Evolutionary conservation across 2,113 vertebrate genomes (phyloP).

Genomic region (Pterophyllum scalare): DNA sequence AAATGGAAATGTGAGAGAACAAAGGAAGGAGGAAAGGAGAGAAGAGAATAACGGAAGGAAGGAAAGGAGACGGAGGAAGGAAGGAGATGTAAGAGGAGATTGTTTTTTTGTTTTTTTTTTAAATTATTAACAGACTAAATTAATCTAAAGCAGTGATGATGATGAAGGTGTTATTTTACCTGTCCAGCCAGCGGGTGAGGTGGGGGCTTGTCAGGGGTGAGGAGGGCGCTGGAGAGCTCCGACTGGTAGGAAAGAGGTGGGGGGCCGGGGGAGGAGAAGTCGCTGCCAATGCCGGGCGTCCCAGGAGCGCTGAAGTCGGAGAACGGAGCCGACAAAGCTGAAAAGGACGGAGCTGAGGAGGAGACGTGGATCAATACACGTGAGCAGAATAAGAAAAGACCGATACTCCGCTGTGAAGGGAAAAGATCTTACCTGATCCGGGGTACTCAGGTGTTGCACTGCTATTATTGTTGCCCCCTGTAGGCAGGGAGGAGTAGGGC

Average conservation of each 20-base stretch:
- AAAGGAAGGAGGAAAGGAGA: not conserved
- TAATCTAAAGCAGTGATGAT: not conserved
- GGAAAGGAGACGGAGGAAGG: not conserved
- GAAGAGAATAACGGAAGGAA: no score
- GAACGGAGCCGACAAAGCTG: conserved; percentile 78
- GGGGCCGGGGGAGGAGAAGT: conserved; percentile 82
- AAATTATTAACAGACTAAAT: not conserved
- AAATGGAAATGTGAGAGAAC: not conserved
- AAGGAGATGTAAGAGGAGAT: not conserved
- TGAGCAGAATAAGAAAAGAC: not conserved
- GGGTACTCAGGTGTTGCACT: conserved; percentile 78
- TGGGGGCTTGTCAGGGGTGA: conserved; percentile 82
- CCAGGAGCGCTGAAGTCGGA: conserved; percentile 84
- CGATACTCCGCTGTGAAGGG: not conserved
- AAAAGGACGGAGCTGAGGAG: conserved; percentile 83
- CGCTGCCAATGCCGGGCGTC: conserved; percentile 82
- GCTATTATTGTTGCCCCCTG: conserved; percentile 56
- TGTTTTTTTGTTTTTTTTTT: not conserved
- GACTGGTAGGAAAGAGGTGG: conserved; percentile 80
- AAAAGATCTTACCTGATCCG: conserved; percentile 74
- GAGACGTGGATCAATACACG: not conserved
- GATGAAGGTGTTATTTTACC: conserved; percentile 63
- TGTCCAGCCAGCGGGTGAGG: conserved; percentile 82
- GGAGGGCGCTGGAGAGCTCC: conserved; percentile 82
- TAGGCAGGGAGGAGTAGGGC: conserved; percentile 77